Conservation (phyloP, 2,113 vertebrate genomes). For the Grantiella picta region DNA sequence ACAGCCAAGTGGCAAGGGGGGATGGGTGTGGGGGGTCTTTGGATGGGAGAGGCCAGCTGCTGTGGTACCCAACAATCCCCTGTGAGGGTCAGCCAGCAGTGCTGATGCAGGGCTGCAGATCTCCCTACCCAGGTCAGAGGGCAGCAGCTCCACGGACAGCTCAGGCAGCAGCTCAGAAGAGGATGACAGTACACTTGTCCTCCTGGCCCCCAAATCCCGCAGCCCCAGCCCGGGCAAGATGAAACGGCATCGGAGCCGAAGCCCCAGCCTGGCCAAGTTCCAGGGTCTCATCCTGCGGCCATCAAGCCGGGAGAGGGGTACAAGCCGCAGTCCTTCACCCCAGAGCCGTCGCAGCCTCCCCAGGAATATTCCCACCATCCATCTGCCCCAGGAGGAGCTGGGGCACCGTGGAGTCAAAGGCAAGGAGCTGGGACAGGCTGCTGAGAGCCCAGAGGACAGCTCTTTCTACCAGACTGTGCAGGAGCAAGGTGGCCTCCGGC, state of each 20-base stretch:
- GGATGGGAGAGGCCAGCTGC: neutral
- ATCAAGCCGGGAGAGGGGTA: constrained; percentile 75
- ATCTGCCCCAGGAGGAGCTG: constrained; percentile 46
- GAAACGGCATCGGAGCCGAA: constrained; percentile 79
- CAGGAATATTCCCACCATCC: constrained; percentile 73
- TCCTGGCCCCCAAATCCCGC: constrained; percentile 87
- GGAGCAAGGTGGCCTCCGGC: neutral
- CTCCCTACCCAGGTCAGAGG: constrained; percentile 80
- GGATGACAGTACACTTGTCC: constrained; percentile 92
- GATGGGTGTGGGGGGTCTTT: neutral
- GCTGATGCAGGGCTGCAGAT: constrained; percentile 75
- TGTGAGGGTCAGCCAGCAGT: neutral
- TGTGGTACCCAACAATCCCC: neutral
- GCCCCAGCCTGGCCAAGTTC: constrained; percentile 85
- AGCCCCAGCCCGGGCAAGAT: constrained; percentile 89
- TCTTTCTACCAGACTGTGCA: constrained; percentile 57
- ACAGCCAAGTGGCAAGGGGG: neutral
- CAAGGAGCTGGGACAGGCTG: constrained; percentile 57
- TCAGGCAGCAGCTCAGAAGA: constrained; percentile 83
- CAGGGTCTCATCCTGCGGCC: constrained; percentile 86
- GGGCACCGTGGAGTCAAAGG: constrained; percentile 9
- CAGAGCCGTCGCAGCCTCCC: constrained; percentile 61
- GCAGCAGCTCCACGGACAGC: constrained; percentile 83
- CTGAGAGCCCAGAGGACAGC: constrained; percentile 42
- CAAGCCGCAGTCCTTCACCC: constrained; percentile 81